phyloP scores from a whole-genome alignment of 2,888 invertebrate species.

The Ectobius pallidus region DNA sequence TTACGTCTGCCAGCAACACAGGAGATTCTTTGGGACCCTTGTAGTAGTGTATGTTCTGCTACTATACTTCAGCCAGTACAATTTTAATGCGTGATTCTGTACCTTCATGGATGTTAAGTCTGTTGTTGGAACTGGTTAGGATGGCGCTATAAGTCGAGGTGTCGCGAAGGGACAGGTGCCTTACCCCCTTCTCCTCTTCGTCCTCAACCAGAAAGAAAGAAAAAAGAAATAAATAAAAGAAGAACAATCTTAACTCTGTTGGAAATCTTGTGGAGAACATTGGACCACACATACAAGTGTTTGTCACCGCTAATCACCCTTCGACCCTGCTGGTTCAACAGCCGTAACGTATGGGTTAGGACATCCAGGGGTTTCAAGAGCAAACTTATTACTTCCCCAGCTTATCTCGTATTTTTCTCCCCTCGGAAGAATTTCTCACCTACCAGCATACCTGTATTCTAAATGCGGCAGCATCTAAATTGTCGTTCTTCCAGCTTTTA shows the following conservation, averaged over 20 bases:
- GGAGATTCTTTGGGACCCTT: too few relatives aligned
- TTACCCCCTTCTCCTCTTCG: not conserved
- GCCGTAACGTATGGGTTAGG: slow-evolving; percentile 19
- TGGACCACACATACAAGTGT: slow-evolving; percentile 19
- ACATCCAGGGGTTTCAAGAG: slow-evolving; percentile 10
- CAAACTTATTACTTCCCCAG: too few relatives aligned
- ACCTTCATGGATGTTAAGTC: not conserved
- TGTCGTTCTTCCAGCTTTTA: too few relatives aligned
- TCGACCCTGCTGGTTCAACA: slow-evolving; percentile 17
- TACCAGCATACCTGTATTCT: too few relatives aligned
- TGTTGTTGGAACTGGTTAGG: not conserved
- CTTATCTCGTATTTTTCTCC: too few relatives aligned
- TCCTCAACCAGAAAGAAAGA: too few relatives aligned
- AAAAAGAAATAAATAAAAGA: not conserved
- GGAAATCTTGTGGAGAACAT: slow-evolving; percentile 11
- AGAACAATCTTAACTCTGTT: slow-evolving; percentile 12
- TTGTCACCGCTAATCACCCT: slow-evolving; percentile 15
- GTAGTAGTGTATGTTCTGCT: too few relatives aligned
- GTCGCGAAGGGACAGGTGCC: slow-evolving; percentile 18
- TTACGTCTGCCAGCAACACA: too few relatives aligned
- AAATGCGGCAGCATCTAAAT: too few relatives aligned
- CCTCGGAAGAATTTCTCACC: too few relatives aligned
- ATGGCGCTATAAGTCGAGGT: slow-evolving; percentile 13
- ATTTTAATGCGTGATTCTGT: not conserved
- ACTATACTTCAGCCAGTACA: too few relatives aligned